Percentiles rank a stretch among this genome's conserved stretches.
Evolutionary conservation across 2,888 invertebrate species (phyloP).

Genomic region (Drosophila setosimentum): DNA sequence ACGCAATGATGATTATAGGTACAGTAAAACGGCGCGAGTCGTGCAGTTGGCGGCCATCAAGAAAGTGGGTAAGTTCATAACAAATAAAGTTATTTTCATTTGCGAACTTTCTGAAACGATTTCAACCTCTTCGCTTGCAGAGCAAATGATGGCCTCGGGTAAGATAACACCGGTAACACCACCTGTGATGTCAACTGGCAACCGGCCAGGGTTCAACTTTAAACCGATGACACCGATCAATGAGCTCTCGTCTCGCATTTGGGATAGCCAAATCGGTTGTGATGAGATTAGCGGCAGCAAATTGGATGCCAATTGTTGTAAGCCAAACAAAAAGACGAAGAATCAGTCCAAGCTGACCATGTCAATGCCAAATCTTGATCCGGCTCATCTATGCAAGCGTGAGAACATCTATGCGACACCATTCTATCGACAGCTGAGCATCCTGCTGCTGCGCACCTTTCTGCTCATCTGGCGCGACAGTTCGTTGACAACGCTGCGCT

Average conservation of each 20-base stretch:
- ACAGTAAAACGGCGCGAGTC: conserved; percentile 80
- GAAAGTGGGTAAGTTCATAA: conserved; percentile 83
- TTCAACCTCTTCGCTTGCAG: no score
- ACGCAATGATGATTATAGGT: conserved; percentile 87
- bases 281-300: conserved; percentile 45
- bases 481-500: conserved; percentile 91
- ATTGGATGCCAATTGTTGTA: conserved; percentile 55
- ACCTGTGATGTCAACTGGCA: conserved; percentile 73
- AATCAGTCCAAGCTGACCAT: conserved; percentile 56
- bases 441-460: conserved; percentile 88
- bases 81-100: not conserved
- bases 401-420: conserved; percentile 87
- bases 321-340: conserved; percentile 64
- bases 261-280: conserved; percentile 63
- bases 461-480: conserved; percentile 89
- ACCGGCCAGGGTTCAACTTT: conserved; percentile 30
- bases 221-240: conserved; percentile 73
- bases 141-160: conserved; percentile 86
- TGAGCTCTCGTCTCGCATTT: conserved; percentile 74
- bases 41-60: conserved; percentile 83
- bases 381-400: conserved; percentile 80
- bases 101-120: no score
- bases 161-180: conserved; percentile 86
- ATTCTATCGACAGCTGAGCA: conserved; percentile 87
- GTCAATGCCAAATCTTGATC: conserved; percentile 68